Base-by-base conservation (phyloP, 2,888 invertebrate species). In the Epinotia nisella region DNA sequence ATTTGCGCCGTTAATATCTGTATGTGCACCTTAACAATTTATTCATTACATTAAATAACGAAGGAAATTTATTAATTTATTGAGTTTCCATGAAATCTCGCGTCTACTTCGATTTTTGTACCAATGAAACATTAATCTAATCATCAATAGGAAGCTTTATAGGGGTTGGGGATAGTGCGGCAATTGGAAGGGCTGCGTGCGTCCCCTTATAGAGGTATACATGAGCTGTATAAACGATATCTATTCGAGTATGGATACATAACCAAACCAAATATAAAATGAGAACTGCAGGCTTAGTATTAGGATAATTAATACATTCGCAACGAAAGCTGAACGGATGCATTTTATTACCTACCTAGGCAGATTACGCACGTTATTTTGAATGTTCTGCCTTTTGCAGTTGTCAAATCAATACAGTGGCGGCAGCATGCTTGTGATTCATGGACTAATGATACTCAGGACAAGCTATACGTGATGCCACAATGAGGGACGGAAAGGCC, bases 131-230 rank as follows among this genome's bases (percentile, higher is more conserved):
- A 62, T 69, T 64, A 69, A 64, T 62, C 35, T 55, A 49, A 62
- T 64, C 69, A 59, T 69, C 56, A 49, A 45, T 64, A 64, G 24
- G 51, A 45, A 72, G 58, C 53, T 39, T 58, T 58, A 19, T 62
- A 72, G 61, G 41, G 60, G 66, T 61, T 61, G 66, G 68, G 68
- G 68, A 68, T 73, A 68, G 49, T 68, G 62, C 24, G 68, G 58
- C 53, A 69, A 53, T 56, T 59, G 24, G 73, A 64, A 73, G 73
- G 73, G 73, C 62, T 69, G 64, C 29, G 21, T 41, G 24, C 39
- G 58, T 45, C 73, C 73, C 69, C 62, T 58, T 69, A 15, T 56
- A 41, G 9, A 17, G 35, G 59, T 72, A 61, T 21, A 53, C 29
- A 53, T 49, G 60, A 64, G 65, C 51, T 39, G 53, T 53, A 29